Evolutionary conservation across 2,113 vertebrate species (phyloP), one percentile per base, ranked within the genome.

Genomic region (Rhagologus leucostigma): DNA sequence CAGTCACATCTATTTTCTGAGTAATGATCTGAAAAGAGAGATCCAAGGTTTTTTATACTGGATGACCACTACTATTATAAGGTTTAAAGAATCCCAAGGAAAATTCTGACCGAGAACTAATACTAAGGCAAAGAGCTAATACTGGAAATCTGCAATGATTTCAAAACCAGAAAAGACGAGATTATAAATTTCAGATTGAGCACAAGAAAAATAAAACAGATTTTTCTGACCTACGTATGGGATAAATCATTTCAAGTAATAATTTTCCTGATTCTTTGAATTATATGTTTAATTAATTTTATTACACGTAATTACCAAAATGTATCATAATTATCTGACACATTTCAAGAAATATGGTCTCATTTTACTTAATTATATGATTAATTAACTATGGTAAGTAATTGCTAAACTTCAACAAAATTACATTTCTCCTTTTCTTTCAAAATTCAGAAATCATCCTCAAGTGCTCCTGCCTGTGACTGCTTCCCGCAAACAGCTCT

Each of bases 281-380:
- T 95, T 96, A 95, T 93, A 93, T 95, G 92, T 97, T 96, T 96
- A 97, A 97, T 97, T 96, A 97, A 94, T 96, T 96, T 97, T 96
- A 95, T 96, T 97, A 96, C 85, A 94, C 30, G 0, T 97, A 97
- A 97, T 97, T 97, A 95, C 93, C 89, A 95, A 95, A 95, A 97
- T 94, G 95, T 96, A 97, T 96, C 94, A 96, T 96, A 96, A 97
- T 97, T 95, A 97, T 97, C 92, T 97, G 97, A 95, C 95, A 97
- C 82, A 95, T 96, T 97, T 95, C 89, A 94, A 96, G 92, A 96
- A 96, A 97, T 90, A 96, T 84, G 85, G 73, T 95, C 95, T 96
- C 91, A 94, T 97, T 96, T 97, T 91, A 94, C 92, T 94, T 97
- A 93, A 95, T 97, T 96, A 97, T 87, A 96, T 96, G 90, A 97